A percentile compares a stretch with the other conserved stretches of the same genome.
Conservation (phyloP, 2,113 vertebrate species). For the Urocitellus parryii region DNA sequence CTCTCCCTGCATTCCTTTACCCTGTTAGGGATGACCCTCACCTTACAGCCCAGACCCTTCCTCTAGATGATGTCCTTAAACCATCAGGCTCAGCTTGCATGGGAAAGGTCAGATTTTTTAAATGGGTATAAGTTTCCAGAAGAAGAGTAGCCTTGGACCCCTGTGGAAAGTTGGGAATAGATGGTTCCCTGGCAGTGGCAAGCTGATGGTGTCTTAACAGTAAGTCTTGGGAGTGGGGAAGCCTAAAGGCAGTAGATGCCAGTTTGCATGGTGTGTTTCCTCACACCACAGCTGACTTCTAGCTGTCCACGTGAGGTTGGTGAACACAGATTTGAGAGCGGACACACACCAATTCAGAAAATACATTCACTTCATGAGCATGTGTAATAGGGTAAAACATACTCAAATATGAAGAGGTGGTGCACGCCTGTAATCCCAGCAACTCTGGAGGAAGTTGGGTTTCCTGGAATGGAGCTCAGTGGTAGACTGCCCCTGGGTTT, state of each 20-base stretch:
- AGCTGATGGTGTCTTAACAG: background rate
- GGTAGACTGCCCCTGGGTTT: too few species aligned
- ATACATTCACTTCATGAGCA: background rate
- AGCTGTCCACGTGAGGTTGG: background rate
- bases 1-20: background rate
- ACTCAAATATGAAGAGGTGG: background rate
- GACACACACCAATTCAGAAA: background rate
- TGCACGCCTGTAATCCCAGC: background rate
- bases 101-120: background rate
- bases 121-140: background rate
- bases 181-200: background rate
- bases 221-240: background rate
- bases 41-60: background rate
- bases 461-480: too few species aligned
- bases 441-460: background rate
- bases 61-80: background rate
- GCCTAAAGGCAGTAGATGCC: background rate
- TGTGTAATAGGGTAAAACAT: too few species aligned
- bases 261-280: background rate
- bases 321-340: background rate
- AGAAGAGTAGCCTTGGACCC: background rate
- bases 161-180: too few species aligned
- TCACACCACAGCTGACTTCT: background rate
- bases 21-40: background rate
- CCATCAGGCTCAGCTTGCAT: background rate